Conservation (phyloP, 2,797 vertebrate species). For the Brotogeris chrysoptera region DNA sequence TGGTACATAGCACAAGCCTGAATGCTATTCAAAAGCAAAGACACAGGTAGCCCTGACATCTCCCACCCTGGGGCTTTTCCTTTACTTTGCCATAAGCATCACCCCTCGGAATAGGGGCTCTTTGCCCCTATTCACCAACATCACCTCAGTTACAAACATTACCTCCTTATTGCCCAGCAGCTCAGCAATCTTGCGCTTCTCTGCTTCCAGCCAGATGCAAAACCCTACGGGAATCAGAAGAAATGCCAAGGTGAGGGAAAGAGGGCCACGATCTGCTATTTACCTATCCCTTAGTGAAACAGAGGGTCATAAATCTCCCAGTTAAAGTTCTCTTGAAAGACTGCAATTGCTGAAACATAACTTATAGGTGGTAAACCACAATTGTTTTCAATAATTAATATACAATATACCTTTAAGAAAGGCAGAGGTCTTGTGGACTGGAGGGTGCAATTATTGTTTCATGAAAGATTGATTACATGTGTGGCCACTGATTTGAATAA, state of each 20-base stretch:
- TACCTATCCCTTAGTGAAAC: neutral
- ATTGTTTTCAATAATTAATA: slow-evolving; percentile 21
- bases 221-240: neutral
- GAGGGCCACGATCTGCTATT: neutral
- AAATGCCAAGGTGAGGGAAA: neutral
- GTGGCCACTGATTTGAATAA: slow-evolving; percentile 50
- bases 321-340: neutral
- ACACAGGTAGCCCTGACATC: neutral
- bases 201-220: neutral
- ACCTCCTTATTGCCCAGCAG: neutral
- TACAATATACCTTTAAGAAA: neutral
- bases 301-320: neutral
- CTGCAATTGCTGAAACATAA: neutral
- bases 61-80: neutral
- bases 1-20: neutral
- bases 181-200: accelerated
- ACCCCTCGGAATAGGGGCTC: neutral
- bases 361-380: neutral
- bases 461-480: slow-evolving; percentile 72
- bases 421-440: neutral
- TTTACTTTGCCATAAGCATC: neutral
- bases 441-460: slow-evolving; percentile 67
- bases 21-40: neutral
- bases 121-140: neutral
- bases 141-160: neutral